Percentiles rank a stretch among this genome's conserved stretches.
Evolutionary conservation across 2,888 invertebrate genomes (phyloP).

Genomic region (Ectemnius continuus): DNA sequence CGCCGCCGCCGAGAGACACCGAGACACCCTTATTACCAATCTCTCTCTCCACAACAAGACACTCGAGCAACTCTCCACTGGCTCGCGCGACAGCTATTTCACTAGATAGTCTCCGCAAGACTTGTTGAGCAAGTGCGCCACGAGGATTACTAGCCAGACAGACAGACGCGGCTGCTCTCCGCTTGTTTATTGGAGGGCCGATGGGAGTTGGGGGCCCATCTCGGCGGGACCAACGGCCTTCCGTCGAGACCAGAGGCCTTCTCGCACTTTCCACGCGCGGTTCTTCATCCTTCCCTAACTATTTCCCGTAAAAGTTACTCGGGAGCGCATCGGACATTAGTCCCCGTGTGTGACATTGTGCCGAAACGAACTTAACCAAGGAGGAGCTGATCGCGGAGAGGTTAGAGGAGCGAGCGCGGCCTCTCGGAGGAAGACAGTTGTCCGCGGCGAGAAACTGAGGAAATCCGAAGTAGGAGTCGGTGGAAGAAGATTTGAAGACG

Average conservation of each 20-base stretch:
- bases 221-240: not conserved
- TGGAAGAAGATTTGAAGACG: conserved; percentile 22
- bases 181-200: conserved; percentile 5
- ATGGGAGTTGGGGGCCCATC: not conserved
- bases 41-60: too few species aligned
- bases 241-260: conserved; percentile 2
- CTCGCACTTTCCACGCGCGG: not conserved
- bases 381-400: not conserved
- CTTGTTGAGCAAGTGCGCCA: not conserved
- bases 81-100: too few species aligned
- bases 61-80: too few species aligned
- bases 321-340: not conserved
- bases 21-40: too few species aligned
- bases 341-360: not conserved
- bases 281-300: too few species aligned
- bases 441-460: conserved; percentile 5
- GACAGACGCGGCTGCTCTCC: not conserved
- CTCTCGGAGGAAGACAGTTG: too few species aligned
- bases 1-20: not conserved
- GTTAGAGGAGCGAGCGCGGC: too few species aligned
- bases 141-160: not conserved
- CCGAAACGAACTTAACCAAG: not conserved
- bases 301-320: not conserved
- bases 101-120: too few species aligned
- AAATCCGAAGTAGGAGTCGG: conserved; percentile 11